These are phyloP conservation scores for Drosophila picticornis DNA, from an alignment of 2,888 invertebrate genomes.

Conservation along the genomic window DNA sequence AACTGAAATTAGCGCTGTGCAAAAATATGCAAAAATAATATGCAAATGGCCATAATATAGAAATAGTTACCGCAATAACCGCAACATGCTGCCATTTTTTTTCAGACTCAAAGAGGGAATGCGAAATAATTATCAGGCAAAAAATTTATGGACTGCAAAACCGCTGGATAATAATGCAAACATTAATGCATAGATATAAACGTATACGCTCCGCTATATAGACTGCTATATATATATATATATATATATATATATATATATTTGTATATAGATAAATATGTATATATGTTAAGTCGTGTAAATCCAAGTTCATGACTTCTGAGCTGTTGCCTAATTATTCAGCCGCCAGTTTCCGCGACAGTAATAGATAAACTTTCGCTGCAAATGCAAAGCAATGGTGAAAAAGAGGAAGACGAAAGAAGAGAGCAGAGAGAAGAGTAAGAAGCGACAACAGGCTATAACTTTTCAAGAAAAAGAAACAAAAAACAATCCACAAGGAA, in stretches of 20 bases:
- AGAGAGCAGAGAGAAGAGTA: not conserved
- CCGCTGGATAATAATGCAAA: constrained; percentile 10
- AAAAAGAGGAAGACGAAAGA: not conserved
- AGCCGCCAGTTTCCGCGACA: constrained; percentile 12
- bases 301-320: constrained; percentile 28
- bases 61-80: constrained; percentile 54
- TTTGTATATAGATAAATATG: not conserved
- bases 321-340: constrained; percentile 44
- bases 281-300: constrained; percentile 6
- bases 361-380: constrained; percentile 46
- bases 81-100: constrained; percentile 46
- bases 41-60: constrained; percentile 27
- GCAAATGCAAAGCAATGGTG: constrained; percentile 49
- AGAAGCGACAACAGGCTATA: constrained; percentile 20
- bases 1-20: constrained; percentile 43
- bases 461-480: constrained; percentile 14
- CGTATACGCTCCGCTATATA: not conserved
- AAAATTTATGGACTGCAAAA: constrained; percentile 40
- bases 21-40: constrained; percentile 34
- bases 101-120: constrained; percentile 41
- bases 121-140: constrained; percentile 53
- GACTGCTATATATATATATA: not conserved
- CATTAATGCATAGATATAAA: constrained; percentile 1
- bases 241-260: not conserved
- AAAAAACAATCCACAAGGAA: constrained; percentile 15